Conservation (phyloP, 2,888 invertebrate genomes). For the Lomographa bimaculata region DNA sequence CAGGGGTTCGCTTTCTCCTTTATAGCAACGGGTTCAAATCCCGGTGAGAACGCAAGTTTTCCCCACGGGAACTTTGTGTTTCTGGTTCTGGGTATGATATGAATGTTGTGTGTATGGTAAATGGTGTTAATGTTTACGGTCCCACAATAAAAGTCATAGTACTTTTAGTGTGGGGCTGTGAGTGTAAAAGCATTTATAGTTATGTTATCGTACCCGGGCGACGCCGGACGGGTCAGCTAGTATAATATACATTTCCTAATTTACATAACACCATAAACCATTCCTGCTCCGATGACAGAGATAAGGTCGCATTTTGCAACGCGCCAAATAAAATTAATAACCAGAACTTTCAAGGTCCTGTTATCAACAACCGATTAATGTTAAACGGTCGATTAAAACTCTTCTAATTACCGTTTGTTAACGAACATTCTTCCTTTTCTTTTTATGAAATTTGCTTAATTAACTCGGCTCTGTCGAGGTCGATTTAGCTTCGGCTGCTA, state of each 20-base stretch:
- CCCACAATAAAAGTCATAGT: no score
- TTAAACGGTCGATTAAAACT: slow-evolving; percentile 31
- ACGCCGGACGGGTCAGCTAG: no score
- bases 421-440: slow-evolving; percentile 14
- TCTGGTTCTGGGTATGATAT: no score
- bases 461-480: slow-evolving; percentile 27
- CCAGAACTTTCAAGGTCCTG: slow-evolving; percentile 18
- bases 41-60: no score
- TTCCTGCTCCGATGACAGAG: not conserved
- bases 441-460: slow-evolving; percentile 32
- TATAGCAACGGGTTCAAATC: no score
- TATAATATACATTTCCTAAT: not conserved
- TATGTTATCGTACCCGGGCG: no score
- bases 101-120: no score
- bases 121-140: not conserved
- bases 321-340: slow-evolving; percentile 18
- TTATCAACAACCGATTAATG: slow-evolving; percentile 27
- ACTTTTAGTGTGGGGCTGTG: no score
- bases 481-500: slow-evolving; percentile 21
- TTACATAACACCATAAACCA: not conserved
- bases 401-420: slow-evolving; percentile 36
- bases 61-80: no score
- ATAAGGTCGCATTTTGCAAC: slow-evolving; percentile 9
- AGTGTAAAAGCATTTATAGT: no score
- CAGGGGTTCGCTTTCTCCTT: no score